Base-by-base conservation (phyloP, 1,140 invertebrate genomes). In the Listronotus bonariensis region DNA sequence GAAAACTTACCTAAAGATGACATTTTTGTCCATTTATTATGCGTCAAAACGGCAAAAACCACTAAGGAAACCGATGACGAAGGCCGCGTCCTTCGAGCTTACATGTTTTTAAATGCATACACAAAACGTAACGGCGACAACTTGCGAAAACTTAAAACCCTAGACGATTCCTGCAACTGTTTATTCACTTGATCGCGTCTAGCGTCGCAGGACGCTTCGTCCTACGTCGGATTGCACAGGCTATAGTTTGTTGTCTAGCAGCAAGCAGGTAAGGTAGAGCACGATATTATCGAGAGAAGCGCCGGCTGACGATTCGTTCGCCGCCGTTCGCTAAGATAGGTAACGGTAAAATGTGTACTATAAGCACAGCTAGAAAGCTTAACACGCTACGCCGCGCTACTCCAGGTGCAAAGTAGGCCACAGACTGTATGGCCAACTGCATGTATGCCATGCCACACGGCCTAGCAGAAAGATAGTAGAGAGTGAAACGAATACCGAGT, bases 321-420 rank as follows among this genome's bases (percentile, higher is more conserved):
- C 34, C 34, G 38, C 43, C 32, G 42, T 52, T 53, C 64, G 72
- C 69, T 69, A 68, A 61, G 61, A 64, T 48, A 71, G 63, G 65
- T 77, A 77, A 77, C 76, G 73, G 76, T 76, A 77, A 70, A 70
- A 70, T 74, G 74, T 70, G 76, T 77, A 77, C 76, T 77, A 77
- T 71, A 74, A 69, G 72, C 72, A 75, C 76, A 76, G 76, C 74
- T 77, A 75, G 49, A 52, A 43, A 42, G 31, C 48, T 58, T 17
- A 55, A 45, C 53, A 26, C 20, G 20, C 17, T 15, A 34, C 26
- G 20, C 14, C 31, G 53, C 62, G 54, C 61, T 68, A 68, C 67
- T 59, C 69, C 74, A 76, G 74, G 75, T 77, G 69, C 68, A 76
- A 77, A 77, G 75, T 77, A 77, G 75, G 75, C 71, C 75, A 75